Conservation (phyloP, 1,140 invertebrate genomes). For the Mactra quadrangularis region DNA sequence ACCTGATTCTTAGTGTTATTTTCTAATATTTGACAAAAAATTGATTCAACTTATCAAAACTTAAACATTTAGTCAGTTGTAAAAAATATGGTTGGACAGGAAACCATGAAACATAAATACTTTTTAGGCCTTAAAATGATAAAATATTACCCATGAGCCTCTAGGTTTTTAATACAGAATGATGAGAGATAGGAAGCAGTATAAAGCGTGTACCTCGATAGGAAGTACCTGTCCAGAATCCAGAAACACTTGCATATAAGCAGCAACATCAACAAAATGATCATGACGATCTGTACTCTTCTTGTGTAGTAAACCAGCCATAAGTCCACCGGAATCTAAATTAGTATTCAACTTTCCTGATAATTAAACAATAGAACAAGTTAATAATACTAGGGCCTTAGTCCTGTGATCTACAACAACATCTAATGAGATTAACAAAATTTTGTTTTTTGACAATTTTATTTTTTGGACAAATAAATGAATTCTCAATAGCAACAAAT, state of each 20-base stretch:
- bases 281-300: constrained; percentile 66
- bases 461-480: no score
- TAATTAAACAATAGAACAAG: neutral
- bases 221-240: constrained; percentile 47
- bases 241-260: constrained; percentile 47
- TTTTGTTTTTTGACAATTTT: neutral
- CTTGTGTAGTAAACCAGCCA: constrained; percentile 12
- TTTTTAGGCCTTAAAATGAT: no score
- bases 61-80: no score
- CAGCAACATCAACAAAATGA: constrained; percentile 66
- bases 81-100: no score
- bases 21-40: no score
- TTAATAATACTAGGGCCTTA: neutral
- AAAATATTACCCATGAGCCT: no score
- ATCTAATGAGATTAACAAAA: neutral
- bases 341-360: constrained; percentile 26
- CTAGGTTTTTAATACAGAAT: no score
- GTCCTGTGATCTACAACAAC: neutral
- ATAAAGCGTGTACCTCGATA: constrained; percentile 26
- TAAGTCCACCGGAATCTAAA: constrained; percentile 18
- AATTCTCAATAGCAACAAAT: no score
- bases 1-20: no score
- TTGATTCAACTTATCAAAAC: no score
- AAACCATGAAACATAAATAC: no score
- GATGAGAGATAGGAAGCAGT: neutral